Evolutionary conservation across 2,888 invertebrate species (phyloP).

Genomic region (Lasius fuliginosus): DNA sequence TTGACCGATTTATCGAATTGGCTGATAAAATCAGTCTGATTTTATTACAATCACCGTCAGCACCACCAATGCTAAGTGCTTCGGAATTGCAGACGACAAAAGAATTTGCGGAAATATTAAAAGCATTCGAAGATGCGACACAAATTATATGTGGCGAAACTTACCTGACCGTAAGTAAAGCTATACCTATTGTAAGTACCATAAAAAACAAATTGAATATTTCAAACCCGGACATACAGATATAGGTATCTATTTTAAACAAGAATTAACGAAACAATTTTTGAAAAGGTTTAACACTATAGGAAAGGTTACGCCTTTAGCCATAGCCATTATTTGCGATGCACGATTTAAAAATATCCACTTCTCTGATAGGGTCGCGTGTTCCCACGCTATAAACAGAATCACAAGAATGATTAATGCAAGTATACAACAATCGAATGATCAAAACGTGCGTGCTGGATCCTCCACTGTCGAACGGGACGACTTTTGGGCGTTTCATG

Average conservation of each 20-base stretch:
- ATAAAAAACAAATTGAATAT: constrained; percentile 40
- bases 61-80: constrained; percentile 5
- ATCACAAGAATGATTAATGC: no score
- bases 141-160: no score
- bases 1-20: constrained; percentile 16
- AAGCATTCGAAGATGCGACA: no score
- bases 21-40: constrained; percentile 14
- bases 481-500: not conserved
- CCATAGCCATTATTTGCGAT: constrained; percentile 69
- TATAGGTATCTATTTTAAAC: not conserved
- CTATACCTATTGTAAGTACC: constrained; percentile 33
- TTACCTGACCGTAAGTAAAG: no score
- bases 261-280: not conserved
- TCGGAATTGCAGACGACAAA: constrained; percentile 22
- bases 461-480: no score
- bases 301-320: constrained; percentile 68
- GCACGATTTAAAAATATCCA: constrained; percentile 63
- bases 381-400: not conserved
- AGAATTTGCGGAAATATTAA: not conserved
- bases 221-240: not conserved
- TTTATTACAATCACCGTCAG: not conserved
- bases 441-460: no score
- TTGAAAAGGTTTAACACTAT: constrained; percentile 69
- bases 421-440: no score
- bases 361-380: constrained; percentile 53